Percentiles rank a stretch among this genome's conserved stretches.
Conservation (phyloP, 2,888 invertebrate genomes). For the Pseudococcus viburni region DNA sequence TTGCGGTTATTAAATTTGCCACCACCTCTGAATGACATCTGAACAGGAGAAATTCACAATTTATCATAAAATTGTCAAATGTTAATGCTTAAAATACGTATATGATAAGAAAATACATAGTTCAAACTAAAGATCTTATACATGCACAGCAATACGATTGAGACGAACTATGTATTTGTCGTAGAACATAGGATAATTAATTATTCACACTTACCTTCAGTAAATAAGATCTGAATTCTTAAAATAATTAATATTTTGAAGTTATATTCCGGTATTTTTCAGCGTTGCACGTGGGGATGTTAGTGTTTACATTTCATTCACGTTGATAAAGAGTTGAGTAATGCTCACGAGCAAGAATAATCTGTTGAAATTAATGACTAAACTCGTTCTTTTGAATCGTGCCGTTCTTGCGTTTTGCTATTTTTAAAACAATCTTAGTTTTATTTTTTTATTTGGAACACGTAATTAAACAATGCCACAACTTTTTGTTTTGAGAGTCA, state of each 20-base stretch:
- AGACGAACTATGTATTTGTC: neutral
- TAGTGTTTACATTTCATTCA: neutral
- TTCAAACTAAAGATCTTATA: neutral
- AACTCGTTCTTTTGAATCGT: too few relatives aligned
- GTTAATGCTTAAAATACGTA: neutral
- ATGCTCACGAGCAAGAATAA: too few relatives aligned
- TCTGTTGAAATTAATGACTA: too few relatives aligned
- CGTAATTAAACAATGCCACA: too few relatives aligned
- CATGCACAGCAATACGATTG: too few relatives aligned
- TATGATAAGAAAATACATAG: neutral
- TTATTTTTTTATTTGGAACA: too few relatives aligned
- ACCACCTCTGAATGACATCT: conserved; percentile 64
- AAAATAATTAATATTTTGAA: neutral
- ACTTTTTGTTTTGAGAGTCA: too few relatives aligned
- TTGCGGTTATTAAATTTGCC: neutral
- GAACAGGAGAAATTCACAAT: neutral
- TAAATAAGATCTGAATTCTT: neutral
- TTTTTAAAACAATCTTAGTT: too few relatives aligned
- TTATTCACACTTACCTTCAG: neutral
- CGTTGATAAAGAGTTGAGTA: too few relatives aligned
- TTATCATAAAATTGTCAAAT: neutral
- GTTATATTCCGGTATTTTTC: neutral
- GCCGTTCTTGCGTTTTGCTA: too few relatives aligned
- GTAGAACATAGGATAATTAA: neutral
- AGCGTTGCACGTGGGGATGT: neutral